phyloP scores from a whole-genome alignment of 2,797 vertebrate species.

The Chaunax sp. region DNA sequence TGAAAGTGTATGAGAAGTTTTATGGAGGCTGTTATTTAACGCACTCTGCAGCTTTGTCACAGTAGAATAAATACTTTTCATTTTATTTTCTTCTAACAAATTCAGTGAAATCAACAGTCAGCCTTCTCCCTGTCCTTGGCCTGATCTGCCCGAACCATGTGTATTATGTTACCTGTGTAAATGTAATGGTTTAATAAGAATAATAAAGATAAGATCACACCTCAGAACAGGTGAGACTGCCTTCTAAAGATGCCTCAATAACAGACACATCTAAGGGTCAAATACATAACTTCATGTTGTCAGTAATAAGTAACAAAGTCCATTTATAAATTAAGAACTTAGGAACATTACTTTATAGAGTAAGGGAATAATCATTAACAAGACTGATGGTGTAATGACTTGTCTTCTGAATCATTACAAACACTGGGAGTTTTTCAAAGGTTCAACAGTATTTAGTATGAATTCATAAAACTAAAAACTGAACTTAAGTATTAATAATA shows the following conservation, averaged over 20 bases:
- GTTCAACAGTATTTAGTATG: no score
- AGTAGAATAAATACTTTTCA: no score
- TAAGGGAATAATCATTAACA: constrained; percentile 17
- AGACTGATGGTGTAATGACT: neutral
- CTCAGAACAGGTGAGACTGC: neutral
- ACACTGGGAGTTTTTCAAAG: no score
- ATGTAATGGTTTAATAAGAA: constrained; percentile 13
- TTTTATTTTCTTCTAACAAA: no score
- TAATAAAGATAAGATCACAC: constrained; percentile 19
- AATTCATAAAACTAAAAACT: no score
- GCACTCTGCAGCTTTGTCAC: no score
- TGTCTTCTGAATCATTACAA: neutral
- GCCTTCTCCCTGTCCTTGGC: constrained; percentile 3
- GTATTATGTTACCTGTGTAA: neutral
- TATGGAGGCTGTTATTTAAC: no score
- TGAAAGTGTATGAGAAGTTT: no score
- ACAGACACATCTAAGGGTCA: neutral
- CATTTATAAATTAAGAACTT: constrained; percentile 19
- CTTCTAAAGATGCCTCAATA: no score
- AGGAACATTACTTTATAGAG: neutral
- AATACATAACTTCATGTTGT: neutral
- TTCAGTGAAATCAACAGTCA: no score
- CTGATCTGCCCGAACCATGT: neutral
- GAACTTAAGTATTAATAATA: no score
- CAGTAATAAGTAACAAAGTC: constrained; percentile 24